A percentile compares a stretch with the other conserved stretches of the same genome.
Conservation (phyloP, 2,113 vertebrate species). For the Phrynocephalus versicolor region DNA sequence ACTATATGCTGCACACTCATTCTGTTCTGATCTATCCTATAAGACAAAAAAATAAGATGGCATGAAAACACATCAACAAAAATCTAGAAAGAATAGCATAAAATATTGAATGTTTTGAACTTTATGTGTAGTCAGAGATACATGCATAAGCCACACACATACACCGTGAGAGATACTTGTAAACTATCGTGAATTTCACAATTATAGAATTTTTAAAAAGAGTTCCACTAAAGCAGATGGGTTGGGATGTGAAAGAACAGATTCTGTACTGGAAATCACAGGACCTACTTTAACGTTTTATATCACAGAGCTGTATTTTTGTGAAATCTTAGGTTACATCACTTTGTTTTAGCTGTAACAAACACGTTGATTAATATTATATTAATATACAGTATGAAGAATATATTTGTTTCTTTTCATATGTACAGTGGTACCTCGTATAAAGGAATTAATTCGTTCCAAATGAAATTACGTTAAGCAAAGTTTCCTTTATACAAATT, state of each 20-base stretch:
- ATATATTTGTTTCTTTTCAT: neutral
- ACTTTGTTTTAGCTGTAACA: neutral
- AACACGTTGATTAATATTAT: neutral
- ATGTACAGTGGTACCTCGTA: too few species aligned
- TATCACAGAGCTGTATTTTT: neutral
- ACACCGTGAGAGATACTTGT: neutral
- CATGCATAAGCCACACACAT: too few species aligned
- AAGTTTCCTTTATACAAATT: too few species aligned
- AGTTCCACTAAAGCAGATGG: neutral
- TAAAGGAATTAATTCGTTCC: too few species aligned
- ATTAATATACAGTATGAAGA: neutral
- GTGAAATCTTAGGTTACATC: neutral
- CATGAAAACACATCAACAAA: conserved; percentile 17
- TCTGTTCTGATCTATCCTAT: conserved; percentile 32
- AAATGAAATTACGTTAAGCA: too few species aligned
- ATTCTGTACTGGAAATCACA: neutral
- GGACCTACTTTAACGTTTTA: neutral
- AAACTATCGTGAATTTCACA: neutral
- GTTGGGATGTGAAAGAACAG: neutral
- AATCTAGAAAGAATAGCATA: neutral
- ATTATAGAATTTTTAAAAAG: neutral
- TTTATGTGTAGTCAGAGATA: neutral
- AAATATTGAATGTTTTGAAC: neutral
- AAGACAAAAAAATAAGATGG: conserved; percentile 17
- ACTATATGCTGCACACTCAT: conserved; percentile 55